phyloP scores from a whole-genome alignment of 2,888 invertebrate species.

The Luffia ferchaultella region DNA sequence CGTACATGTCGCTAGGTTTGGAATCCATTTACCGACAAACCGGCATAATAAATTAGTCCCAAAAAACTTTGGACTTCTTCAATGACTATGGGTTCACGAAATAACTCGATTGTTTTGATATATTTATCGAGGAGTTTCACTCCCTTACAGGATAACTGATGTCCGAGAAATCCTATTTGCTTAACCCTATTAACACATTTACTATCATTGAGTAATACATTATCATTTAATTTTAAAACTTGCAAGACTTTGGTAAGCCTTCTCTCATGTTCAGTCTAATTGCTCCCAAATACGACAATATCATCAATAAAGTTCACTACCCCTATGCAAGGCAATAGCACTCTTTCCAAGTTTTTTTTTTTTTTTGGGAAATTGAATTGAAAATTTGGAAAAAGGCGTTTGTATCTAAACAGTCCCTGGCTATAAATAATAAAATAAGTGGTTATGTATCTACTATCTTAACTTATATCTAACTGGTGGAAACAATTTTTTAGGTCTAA shows the following conservation, averaged over 20 bases:
- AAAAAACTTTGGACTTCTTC: slow-evolving; percentile 1
- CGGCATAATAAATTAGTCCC: background rate
- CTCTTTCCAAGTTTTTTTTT: background rate
- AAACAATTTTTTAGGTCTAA: slow-evolving; percentile 20
- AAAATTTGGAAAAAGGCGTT: background rate
- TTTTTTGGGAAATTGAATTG: background rate
- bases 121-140: background rate
- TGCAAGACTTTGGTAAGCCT: background rate
- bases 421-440: background rate
- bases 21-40: background rate
- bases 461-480: slow-evolving; percentile 17
- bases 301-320: background rate
- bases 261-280: background rate
- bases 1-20: background rate
- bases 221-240: background rate
- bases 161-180: background rate
- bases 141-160: background rate
- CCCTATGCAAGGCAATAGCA: background rate
- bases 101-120: background rate
- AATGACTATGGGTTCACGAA: background rate
- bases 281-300: background rate
- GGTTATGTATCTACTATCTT: background rate
- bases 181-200: background rate
- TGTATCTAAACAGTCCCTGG: background rate
- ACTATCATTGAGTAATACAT: background rate